These are phyloP conservation scores for Corythornis madagascariensis DNA, from an alignment of 2,113 vertebrate genomes.

Conservation along the genomic window DNA sequence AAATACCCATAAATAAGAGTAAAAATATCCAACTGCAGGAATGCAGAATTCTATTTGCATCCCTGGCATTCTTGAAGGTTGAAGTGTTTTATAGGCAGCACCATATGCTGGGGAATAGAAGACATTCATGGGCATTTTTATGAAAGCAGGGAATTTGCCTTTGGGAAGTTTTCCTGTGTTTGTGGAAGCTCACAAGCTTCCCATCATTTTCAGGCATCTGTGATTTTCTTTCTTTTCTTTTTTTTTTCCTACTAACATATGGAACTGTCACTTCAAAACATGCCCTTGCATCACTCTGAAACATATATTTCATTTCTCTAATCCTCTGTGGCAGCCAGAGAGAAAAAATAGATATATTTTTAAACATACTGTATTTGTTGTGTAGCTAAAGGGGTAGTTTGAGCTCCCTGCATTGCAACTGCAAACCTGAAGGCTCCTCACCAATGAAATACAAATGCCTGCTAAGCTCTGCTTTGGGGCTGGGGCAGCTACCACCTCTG, in stretches of 20 bases:
- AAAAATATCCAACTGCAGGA: neutral
- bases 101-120: neutral
- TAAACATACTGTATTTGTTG: neutral
- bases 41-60: neutral
- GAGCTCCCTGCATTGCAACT: neutral
- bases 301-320: conserved; percentile 16
- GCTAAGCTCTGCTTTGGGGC: neutral
- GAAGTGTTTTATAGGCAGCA: neutral
- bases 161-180: neutral
- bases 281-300: neutral
- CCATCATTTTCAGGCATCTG: conserved; percentile 5
- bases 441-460: neutral
- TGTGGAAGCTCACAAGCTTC: neutral
- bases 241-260: neutral
- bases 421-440: neutral
- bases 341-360: neutral
- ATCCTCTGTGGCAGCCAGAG: neutral
- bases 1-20: neutral
- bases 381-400: neutral
- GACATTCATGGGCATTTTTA: neutral
- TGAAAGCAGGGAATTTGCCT: neutral
- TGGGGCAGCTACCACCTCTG: neutral
- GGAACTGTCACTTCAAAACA: conserved; percentile 29
- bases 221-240: neutral
- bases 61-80: neutral